Evolutionary conservation across 2,113 vertebrate species (phyloP).

Genomic region (Hemiscyllium ocellatum): DNA sequence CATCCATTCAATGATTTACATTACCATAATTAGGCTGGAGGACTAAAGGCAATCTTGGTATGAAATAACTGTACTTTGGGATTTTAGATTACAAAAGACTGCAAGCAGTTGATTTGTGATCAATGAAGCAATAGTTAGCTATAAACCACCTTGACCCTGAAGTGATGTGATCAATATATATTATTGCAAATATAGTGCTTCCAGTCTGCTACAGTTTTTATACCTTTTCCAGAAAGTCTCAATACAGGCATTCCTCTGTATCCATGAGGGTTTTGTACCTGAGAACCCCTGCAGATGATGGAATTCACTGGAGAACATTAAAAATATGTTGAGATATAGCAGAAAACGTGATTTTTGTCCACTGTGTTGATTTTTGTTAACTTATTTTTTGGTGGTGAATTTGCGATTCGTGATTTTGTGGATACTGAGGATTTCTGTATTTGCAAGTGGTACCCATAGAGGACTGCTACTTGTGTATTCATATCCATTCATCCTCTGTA

Average conservation of each 20-base stretch:
- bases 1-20: not conserved
- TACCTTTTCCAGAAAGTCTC: not conserved
- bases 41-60: not conserved
- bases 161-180: not conserved
- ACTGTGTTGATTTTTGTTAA: too few species aligned
- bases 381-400: too few species aligned
- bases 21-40: not conserved
- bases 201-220: not conserved
- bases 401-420: too few species aligned
- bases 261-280: too few species aligned
- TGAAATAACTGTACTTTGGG: not conserved
- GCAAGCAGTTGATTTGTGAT: constrained; percentile 7
- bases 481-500: not conserved
- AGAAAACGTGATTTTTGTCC: too few species aligned
- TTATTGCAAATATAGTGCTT: not conserved
- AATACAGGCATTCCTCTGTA: too few species aligned
- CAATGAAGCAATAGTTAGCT: not conserved
- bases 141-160: not conserved
- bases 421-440: too few species aligned
- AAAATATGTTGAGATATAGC: too few species aligned
- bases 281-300: too few species aligned
- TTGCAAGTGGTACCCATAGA: not conserved
- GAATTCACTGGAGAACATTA: too few species aligned
- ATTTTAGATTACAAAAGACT: not conserved
- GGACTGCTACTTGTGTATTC: not conserved